Evolutionary conservation across 2,113 vertebrate genomes (phyloP), one percentile per base, ranked within the genome.

Genomic region (Merops nubicus): DNA sequence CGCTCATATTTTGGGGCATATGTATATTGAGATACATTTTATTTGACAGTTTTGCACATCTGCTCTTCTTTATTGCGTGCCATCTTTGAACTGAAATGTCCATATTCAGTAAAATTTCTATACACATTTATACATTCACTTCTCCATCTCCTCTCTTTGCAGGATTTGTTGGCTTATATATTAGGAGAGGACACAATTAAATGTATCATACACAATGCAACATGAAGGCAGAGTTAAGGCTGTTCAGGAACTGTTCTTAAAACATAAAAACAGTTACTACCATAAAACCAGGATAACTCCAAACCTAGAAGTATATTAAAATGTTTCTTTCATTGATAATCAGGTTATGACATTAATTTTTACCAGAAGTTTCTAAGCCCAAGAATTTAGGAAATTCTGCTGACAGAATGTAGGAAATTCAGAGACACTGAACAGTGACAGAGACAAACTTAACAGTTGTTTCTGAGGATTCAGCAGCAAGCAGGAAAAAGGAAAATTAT

Each of bases 11-110:
- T 73, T 79, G 43, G 33, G 12, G 76, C 3, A 7, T 28, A 76
- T 1, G 0, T 60, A 50, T 29, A 68, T 13, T 68, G 68, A 74
- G 45, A 54, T 62, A 47, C 5, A 56, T 88, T 97, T 96, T 89
- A 80, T 84, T 89, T 84, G 85, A 96, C 38, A 89, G 33, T 88
- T 97, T 88, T 75, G 68, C 26, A 87, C 54, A 95, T 84, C 62
- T 79, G 26, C 92, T 75, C 29, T 50, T 94, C 70, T 84, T 87
- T 54, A 89, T 28, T 45, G 69, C 33, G 83, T 38, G 85, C 21
- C 16, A 76, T 51, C 82, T 96, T 77, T 70, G 82, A 88, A 48
- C 20, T 83, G 45, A 47, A 78, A 80, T 47, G 21, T 33, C 19
- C 86, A 73, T 33, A 75, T 53, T 63, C 86, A 96, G 48, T 51